Conservation (phyloP, 2,888 invertebrate species). For the Venusia cambrica region DNA sequence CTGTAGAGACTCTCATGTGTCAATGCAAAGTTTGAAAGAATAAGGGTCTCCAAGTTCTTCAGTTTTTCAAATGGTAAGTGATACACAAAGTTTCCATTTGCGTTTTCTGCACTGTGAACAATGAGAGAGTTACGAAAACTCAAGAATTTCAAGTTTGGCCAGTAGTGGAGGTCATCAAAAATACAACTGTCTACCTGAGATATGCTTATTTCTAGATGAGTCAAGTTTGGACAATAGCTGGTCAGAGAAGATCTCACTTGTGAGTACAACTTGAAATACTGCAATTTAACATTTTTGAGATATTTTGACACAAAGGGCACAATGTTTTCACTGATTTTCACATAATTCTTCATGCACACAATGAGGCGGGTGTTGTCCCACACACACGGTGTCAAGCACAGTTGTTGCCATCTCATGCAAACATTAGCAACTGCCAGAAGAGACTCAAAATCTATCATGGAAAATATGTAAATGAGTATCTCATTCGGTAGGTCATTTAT, state of each 20-base stretch:
- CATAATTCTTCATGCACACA: slow-evolving; percentile 78
- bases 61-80: slow-evolving; percentile 74
- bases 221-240: slow-evolving; percentile 74
- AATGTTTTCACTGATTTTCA: slow-evolving; percentile 72
- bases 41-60: slow-evolving; percentile 64
- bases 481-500: slow-evolving; percentile 79
- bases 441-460: slow-evolving; percentile 77
- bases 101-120: slow-evolving; percentile 68
- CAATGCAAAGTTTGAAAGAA: slow-evolving; percentile 74
- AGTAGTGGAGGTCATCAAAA: slow-evolving; percentile 72
- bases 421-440: slow-evolving; percentile 71
- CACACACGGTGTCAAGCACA: slow-evolving; percentile 72
- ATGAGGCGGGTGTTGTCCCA: slow-evolving; percentile 77
- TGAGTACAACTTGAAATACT: slow-evolving; percentile 78
- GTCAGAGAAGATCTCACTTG: slow-evolving; percentile 74
- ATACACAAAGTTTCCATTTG: slow-evolving; percentile 73
- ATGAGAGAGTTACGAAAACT: slow-evolving; percentile 77
- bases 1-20: slow-evolving; percentile 70
- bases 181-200: slow-evolving; percentile 78
- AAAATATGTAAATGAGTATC: slow-evolving; percentile 76
- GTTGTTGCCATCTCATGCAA: slow-evolving; percentile 72
- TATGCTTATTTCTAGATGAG: slow-evolving; percentile 78
- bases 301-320: slow-evolving; percentile 77
- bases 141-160: slow-evolving; percentile 75
- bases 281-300: slow-evolving; percentile 76